Evolutionary conservation across 1,140 invertebrate genomes (phyloP).

Genomic region (Hyphantria cunea): DNA sequence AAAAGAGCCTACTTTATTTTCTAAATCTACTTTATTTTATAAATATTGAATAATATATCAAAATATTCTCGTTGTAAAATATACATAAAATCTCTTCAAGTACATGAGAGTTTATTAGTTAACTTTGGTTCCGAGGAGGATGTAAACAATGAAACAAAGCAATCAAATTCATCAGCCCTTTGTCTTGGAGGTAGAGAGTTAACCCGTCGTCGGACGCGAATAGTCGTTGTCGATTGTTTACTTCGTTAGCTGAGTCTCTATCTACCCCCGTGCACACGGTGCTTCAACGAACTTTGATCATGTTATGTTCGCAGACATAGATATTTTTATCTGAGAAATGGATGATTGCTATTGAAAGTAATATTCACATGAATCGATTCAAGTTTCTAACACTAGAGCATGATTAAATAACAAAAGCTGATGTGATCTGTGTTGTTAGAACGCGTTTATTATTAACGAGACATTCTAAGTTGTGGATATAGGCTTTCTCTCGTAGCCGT

Average conservation of each 20-base stretch:
- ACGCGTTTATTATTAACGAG: constrained; percentile 39
- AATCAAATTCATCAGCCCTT: constrained; percentile 69
- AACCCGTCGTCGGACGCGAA: constrained; percentile 55
- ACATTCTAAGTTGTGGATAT: constrained; percentile 47
- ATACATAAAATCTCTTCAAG: too few relatives aligned
- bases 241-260: constrained; percentile 70
- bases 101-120: too few relatives aligned
- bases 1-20: too few relatives aligned
- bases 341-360: constrained; percentile 2
- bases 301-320: constrained; percentile 40
- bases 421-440: too few relatives aligned
- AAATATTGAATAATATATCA: too few relatives aligned
- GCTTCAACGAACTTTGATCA: constrained; percentile 56
- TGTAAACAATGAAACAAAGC: constrained; percentile 51
- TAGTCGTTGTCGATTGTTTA: constrained; percentile 72
- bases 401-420: neutral
- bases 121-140: constrained; percentile 47
- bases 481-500: constrained; percentile 55
- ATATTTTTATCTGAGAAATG: constrained; percentile 33
- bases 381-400: constrained; percentile 10
- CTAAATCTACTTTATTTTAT: too few relatives aligned
- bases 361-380: constrained; percentile 17
- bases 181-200: constrained; percentile 54
- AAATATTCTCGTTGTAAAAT: too few relatives aligned
- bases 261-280: constrained; percentile 52